A percentile compares a stretch with the other conserved stretches of the same genome.
Evolutionary conservation across 1,140 invertebrate species (phyloP).

Genomic region (Penaeus vannamei): DNA sequence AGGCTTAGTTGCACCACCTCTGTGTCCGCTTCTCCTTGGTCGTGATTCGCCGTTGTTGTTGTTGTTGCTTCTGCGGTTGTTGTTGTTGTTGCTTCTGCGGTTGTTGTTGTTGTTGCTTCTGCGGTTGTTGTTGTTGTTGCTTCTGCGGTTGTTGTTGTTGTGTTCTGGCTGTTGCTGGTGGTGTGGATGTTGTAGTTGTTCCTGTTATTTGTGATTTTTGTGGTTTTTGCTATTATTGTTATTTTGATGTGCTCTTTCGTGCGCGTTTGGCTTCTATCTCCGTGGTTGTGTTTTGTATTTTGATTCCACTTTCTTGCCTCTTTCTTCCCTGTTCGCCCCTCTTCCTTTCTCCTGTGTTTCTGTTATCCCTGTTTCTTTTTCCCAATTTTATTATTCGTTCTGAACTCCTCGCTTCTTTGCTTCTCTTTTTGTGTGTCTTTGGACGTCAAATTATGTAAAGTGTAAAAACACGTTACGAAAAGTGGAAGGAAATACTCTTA

Average conservation of each 20-base stretch:
- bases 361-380: not conserved
- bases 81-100: not conserved
- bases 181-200: not conserved
- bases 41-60: not conserved
- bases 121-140: not conserved
- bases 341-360: not conserved
- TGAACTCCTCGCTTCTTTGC: too few relatives aligned
- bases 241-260: too few relatives aligned
- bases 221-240: too few relatives aligned
- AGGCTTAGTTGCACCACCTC: too few relatives aligned
- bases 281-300: too few relatives aligned
- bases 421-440: too few relatives aligned
- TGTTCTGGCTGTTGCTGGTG: not conserved
- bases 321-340: not conserved
- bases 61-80: not conserved
- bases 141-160: too few relatives aligned
- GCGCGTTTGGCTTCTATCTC: too few relatives aligned
- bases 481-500: too few relatives aligned
- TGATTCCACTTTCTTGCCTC: too few relatives aligned
- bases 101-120: not conserved
- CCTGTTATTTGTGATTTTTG: not conserved
- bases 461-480: too few relatives aligned
- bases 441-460: too few relatives aligned
- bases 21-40: not conserved
- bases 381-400: not conserved